Conservation (phyloP, 2,797 vertebrate genomes). For the Neostethus bicornis region DNA sequence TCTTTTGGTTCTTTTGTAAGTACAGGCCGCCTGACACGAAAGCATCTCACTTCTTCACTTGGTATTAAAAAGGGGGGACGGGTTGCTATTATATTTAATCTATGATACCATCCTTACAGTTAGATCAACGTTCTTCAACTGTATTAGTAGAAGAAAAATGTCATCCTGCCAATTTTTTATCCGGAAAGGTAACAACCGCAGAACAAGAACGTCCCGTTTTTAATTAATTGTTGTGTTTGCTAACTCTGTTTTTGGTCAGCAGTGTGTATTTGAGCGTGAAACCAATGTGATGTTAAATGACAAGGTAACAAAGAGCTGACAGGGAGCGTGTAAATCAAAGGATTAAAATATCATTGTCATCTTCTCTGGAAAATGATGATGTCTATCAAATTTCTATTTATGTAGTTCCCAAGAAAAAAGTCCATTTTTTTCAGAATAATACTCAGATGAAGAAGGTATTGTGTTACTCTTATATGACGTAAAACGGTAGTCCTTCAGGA, state of each 20-base stretch:
- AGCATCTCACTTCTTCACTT: neutral
- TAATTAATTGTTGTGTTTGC: neutral
- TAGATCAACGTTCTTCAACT: slow-evolving; percentile 2
- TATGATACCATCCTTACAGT: neutral
- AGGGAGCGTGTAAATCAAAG: too few species aligned
- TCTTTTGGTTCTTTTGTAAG: neutral
- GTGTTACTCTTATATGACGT: too few species aligned
- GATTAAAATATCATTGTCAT: too few species aligned
- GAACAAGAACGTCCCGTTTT: slow-evolving; percentile 24
- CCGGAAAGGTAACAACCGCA: neutral
- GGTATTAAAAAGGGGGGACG: neutral
- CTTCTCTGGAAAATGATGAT: neutral
- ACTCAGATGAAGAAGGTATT: too few species aligned
- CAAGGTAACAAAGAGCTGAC: too few species aligned
- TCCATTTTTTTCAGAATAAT: too few species aligned
- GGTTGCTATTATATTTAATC: neutral
- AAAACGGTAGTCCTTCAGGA: too few species aligned
- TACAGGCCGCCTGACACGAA: slow-evolving; percentile 4
- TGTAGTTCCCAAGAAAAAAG: neutral
- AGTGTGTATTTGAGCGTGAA: neutral
- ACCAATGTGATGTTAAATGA: neutral
- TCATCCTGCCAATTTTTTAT: neutral
- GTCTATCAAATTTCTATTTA: neutral
- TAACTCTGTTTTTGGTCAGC: slow-evolving; percentile 1
- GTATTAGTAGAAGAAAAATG: neutral